Conservation (phyloP, 1,140 invertebrate species). For the Zaprionus taronus region DNA sequence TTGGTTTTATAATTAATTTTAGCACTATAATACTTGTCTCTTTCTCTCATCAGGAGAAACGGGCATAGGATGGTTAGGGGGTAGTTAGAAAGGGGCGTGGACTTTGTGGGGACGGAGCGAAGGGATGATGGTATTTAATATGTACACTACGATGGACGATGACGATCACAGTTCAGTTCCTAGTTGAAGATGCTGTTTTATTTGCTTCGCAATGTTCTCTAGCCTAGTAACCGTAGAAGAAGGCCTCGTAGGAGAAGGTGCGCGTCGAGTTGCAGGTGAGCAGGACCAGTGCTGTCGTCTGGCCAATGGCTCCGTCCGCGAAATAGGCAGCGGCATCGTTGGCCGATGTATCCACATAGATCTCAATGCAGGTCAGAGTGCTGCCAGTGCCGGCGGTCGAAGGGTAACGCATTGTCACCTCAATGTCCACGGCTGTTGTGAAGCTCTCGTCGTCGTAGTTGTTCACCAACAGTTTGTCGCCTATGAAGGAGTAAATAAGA, state of each 20-base stretch:
- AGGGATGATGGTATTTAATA: slow-evolving; percentile 1
- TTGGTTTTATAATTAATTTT: slow-evolving; percentile 27
- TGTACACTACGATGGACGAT: slow-evolving; percentile 23
- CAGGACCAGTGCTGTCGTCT: slow-evolving; percentile 56
- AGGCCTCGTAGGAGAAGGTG: slow-evolving; percentile 70
- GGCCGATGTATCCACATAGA: slow-evolving; percentile 68
- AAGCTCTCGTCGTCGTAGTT: slow-evolving; percentile 68
- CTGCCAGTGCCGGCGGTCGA: slow-evolving; percentile 33
- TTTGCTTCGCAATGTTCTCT: slow-evolving; percentile 33
- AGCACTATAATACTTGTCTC: slow-evolving; percentile 43
- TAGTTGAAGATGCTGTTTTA: slow-evolving; percentile 47
- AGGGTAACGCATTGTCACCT: slow-evolving; percentile 66
- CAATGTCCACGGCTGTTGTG: slow-evolving; percentile 58
- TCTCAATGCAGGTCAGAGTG: slow-evolving; percentile 67
- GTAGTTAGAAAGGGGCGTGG: neutral
- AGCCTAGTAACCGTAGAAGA: slow-evolving; percentile 76
- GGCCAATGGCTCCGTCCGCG: slow-evolving; percentile 62
- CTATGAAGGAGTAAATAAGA: slow-evolving; percentile 23
- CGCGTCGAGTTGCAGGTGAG: slow-evolving; percentile 61
- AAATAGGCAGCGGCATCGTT: slow-evolving; percentile 65
- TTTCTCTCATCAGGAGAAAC: slow-evolving; percentile 1
- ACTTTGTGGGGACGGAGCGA: neutral
- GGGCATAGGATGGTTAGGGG: neutral
- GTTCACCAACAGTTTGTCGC: slow-evolving; percentile 65
- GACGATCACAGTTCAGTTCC: slow-evolving; percentile 74